Base-by-base conservation (phyloP, 1,140 invertebrate genomes). In the Microvelia longipes region DNA sequence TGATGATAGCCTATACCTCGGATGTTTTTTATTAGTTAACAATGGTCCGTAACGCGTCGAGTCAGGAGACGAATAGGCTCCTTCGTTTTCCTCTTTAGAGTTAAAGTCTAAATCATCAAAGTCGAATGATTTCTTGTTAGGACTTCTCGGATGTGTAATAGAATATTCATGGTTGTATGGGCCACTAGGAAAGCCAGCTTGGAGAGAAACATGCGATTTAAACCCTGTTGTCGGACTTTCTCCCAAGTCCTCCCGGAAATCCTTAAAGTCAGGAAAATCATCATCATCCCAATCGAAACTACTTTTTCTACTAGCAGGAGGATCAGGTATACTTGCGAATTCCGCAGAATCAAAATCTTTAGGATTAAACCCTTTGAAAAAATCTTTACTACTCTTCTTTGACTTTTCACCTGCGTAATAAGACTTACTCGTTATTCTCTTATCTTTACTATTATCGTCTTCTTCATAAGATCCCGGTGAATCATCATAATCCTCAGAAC, bases 251-350 rank as follows among this genome's bases (percentile, higher is more conserved):
- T 64, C 62, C 2, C 5, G 62, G 62, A 64, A 64, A 64, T 64
- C 62, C 24, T 64, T 64, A 26, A 64, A 64, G 24, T 64, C 62
- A 50, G 35, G 5, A 25, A 64, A 64, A 64, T 64, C 62, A 64
- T 64, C 25, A 5, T 26, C 15, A 13, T 24, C 62, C 25, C 25
- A 15, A 64, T 64, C 62, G 25, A 64, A 64, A 25, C 62, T 26
- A 64, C 15, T 24, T 24, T 64, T 24, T 64, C 35, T 50, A 5
- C 35, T 50, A 11, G 5, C 35, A 50, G 5, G 5, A 5, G 5
- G 5, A 50, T 50, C 35, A 5, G 35, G 35, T 50, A 50, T 50
- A n/a, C n/a, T n/a, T 11, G 35, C 35, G 35, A 50, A 50, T 19
- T 50, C 35, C 19, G 35, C 5, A 11, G 35, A 50, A 19, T 50